Percentiles rank a stretch among this genome's conserved stretches.
Evolutionary conservation across 2,888 invertebrate species (phyloP).

Genomic region (Sinohyriopsis cumingii): DNA sequence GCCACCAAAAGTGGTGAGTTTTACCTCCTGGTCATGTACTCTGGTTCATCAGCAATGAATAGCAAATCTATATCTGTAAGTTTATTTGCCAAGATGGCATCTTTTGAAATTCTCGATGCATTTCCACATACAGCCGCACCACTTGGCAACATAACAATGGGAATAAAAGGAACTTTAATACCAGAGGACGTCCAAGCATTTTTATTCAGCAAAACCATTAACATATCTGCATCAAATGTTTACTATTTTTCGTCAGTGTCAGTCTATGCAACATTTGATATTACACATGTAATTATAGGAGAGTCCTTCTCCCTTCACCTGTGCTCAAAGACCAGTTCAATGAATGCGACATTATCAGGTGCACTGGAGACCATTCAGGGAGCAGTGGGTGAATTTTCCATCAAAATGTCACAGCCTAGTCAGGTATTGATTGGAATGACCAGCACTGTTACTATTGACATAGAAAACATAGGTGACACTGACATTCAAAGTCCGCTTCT

Average conservation of each 20-base stretch:
- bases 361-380: constrained; percentile 9
- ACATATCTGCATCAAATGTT: not conserved
- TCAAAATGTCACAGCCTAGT: constrained; percentile 4
- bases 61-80: not conserved
- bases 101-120: constrained; percentile 21
- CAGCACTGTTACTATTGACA: constrained; percentile 8
- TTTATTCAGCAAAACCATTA: constrained; percentile 5
- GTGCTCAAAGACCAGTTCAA: not conserved
- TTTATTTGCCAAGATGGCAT: constrained; percentile 13
- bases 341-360: not conserved
- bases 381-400: constrained; percentile 7
- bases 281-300: not conserved
- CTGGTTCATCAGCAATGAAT: not conserved
- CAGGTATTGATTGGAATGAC: constrained; percentile 14
- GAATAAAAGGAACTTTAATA: constrained; percentile 18
- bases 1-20: constrained; percentile 19
- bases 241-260: constrained; percentile 19
- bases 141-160: constrained; percentile 15
- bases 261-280: constrained; percentile 21
- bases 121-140: constrained; percentile 10
- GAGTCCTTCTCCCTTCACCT: constrained; percentile 2
- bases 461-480: constrained; percentile 21
- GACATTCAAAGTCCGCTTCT: constrained; percentile 17
- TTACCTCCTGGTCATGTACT: constrained; percentile 15
- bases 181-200: constrained; percentile 11